Evolutionary conservation across 2,888 invertebrate species (phyloP), one percentile per base, ranked within the genome.

Genomic region (Pachliopta kotzebuea): DNA sequence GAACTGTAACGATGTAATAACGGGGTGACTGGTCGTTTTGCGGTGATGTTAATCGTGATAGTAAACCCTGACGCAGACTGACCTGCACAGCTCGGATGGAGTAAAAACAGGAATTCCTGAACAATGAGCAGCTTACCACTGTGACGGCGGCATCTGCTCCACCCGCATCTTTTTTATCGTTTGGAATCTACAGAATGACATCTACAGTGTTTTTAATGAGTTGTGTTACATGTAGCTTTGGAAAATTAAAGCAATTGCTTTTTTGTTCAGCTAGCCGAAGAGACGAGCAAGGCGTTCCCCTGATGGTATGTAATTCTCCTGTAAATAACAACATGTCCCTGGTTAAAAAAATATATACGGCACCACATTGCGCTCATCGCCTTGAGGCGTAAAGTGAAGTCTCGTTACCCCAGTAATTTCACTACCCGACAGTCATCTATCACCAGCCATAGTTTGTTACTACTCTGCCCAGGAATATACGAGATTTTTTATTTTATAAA

Each of bases 1-100:
- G 81, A 80, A 78, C 70, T 75, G 72, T 82, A 82, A 83, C 78
- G 80, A 77, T 79, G 80, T 75, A 76, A 79, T 73, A 74, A 72
- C 70, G 69, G 58, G 76, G 76, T 86, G 84, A 83, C 77, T 79
- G 72, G 77, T 76, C 81, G 72, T 74, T 80, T 79, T 74, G 64
- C 75, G 69, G 66, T 68, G 73, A 74, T 75, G 73, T 70, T 74
- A 74, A 74, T 76, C 75, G 76, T 78, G 78, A 81, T 82, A 59
- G 20, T 14, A 78, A 63, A 55, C 24, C 74, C 72, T 73, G 72
- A 71, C 21, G 42, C 24, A 57, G 21, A 20, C 45, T 31, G 49
- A 54, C 49, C 50, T 26, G 24, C n/a, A 29, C 55, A 56, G 37
- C 50, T 56, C 21, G 42, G 37, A 3, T 49, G 37, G 42, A 7